A percentile compares a stretch with the other conserved stretches of the same genome.
Conservation (phyloP, 2,797 vertebrate genomes). For the Gallinago nigripennis region DNA sequence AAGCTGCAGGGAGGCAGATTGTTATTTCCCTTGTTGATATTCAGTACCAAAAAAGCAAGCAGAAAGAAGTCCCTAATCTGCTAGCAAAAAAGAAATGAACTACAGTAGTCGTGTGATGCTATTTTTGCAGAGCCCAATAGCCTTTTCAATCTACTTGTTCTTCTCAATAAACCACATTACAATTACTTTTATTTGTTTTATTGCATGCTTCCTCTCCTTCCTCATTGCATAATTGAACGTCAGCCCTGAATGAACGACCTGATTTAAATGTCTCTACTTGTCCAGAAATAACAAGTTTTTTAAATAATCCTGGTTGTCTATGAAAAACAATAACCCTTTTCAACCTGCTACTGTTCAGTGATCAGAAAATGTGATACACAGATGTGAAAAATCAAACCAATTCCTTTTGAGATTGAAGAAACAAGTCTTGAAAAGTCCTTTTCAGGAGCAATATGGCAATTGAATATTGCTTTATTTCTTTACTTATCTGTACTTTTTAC, state of each 20-base stretch:
- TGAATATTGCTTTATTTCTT: not conserved
- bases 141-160: not conserved
- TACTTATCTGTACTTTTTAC: not conserved
- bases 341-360: not conserved
- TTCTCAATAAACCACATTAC: not conserved
- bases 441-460: not conserved
- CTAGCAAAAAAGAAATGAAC: not conserved
- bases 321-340: not conserved
- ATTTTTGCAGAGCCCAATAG: not conserved
- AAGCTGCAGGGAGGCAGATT: conserved; percentile 30
- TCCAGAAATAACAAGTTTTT: conserved; percentile 1
- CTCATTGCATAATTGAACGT: conserved; percentile 34
- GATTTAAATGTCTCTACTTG: conserved; percentile 32
- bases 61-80: not conserved
- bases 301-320: not conserved
- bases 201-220: not conserved
- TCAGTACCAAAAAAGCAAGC: not conserved
- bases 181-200: conserved; percentile 23
- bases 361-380: not conserved
- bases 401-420: not conserved
- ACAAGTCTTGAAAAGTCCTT: not conserved
- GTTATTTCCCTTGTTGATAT: conserved; percentile 33
- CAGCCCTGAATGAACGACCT: not conserved
- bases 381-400: not conserved
- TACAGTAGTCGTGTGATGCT: not conserved